phyloP scores from a whole-genome alignment of 2,113 vertebrate species.

The Alligator mississippiensis region DNA sequence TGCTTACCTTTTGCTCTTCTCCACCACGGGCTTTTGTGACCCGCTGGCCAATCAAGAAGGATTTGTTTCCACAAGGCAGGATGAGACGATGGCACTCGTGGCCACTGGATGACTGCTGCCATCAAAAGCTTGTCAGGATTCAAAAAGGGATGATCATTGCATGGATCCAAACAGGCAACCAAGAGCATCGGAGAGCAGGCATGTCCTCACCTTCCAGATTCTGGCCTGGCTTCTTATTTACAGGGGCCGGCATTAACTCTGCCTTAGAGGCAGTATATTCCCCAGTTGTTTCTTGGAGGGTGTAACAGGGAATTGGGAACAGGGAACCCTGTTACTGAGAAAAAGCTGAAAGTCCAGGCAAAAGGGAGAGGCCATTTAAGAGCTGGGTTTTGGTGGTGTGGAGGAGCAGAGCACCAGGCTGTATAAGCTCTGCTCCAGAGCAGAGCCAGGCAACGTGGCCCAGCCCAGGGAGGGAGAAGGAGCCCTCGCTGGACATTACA shows the following conservation, averaged over 20 bases:
- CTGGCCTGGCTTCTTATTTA: background rate
- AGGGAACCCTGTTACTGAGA: too few species aligned
- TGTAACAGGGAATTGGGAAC: too few species aligned
- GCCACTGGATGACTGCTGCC: background rate
- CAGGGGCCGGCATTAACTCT: too few species aligned
- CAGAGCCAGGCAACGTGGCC: too few species aligned
- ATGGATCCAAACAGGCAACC: background rate
- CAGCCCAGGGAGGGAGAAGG: too few species aligned
- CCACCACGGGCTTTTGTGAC: background rate
- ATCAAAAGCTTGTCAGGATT: background rate
- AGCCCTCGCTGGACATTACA: too few species aligned
- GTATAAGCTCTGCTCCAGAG: too few species aligned
- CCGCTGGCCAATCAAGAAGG: background rate
- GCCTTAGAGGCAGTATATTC: fast-evolving
- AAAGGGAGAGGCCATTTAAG: too few species aligned
- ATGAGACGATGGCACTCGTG: background rate
- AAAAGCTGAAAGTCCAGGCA: too few species aligned
- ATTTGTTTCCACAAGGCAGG: background rate
- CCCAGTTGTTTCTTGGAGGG: background rate
- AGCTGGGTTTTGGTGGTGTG: too few species aligned
- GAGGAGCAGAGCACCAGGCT: too few species aligned
- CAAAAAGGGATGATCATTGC: background rate
- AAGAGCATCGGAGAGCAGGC: background rate
- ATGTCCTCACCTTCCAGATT: background rate
- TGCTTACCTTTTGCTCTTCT: background rate